Evolutionary conservation across 2,888 invertebrate genomes (phyloP).

Genomic region (Drosophila melanosoma): DNA sequence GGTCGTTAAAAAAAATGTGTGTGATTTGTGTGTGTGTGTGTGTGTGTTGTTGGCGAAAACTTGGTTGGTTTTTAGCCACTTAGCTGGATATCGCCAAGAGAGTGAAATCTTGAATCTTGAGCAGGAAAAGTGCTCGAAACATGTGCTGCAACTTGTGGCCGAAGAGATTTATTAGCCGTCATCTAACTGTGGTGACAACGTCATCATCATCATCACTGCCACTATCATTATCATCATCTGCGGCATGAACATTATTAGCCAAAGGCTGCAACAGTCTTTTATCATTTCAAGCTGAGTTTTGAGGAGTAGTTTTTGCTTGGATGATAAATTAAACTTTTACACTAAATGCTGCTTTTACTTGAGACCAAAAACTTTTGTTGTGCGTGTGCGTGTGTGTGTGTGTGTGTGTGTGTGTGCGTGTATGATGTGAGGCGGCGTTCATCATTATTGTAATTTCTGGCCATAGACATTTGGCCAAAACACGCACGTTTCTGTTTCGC

Average conservation of each 20-base stretch:
- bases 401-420: conserved; percentile 8
- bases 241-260: conserved; percentile 51
- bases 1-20: conserved; percentile 36
- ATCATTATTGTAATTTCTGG: conserved; percentile 73
- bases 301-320: conserved; percentile 24
- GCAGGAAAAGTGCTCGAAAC: conserved; percentile 68
- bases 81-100: conserved; percentile 51
- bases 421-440: conserved; percentile 29
- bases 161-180: conserved; percentile 48
- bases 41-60: conserved; percentile 48
- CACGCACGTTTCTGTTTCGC: conserved; percentile 54
- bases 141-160: conserved; percentile 63
- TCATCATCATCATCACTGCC: conserved; percentile 23
- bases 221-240: conserved; percentile 18
- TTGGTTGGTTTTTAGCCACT: conserved; percentile 46
- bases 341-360: conserved; percentile 56
- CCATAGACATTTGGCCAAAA: conserved; percentile 53
- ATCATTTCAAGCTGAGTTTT: conserved; percentile 45
- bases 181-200: conserved; percentile 29
- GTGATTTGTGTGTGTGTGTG: too few species aligned
- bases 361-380: conserved; percentile 63
- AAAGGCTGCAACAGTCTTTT: conserved; percentile 60
- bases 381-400: not conserved
- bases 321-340: conserved; percentile 72
- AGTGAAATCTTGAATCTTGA: conserved; percentile 73